A percentile compares a stretch with the other conserved stretches of the same genome.
Evolutionary conservation across 2,113 vertebrate genomes (phyloP).

Genomic region (Bungarus multicinctus): DNA sequence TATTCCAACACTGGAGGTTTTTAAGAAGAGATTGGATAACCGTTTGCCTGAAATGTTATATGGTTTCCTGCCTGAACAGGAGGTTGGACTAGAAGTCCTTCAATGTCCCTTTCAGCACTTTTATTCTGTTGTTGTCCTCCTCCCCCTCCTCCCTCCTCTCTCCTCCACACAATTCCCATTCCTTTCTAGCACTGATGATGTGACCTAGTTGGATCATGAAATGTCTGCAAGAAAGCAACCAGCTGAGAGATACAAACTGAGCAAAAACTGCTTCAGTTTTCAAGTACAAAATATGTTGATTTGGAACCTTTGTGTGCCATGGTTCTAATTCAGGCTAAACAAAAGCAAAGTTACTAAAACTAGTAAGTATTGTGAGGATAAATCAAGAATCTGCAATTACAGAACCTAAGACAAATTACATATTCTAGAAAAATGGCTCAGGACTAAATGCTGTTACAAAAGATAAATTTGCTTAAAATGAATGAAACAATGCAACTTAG

Average conservation of each 20-base stretch:
- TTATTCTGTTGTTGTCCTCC: not conserved
- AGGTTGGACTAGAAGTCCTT: not conserved
- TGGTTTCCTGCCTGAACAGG: not conserved
- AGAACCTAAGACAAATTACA: not conserved
- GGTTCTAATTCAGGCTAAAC: not conserved
- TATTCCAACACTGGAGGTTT: not conserved
- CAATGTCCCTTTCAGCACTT: not conserved
- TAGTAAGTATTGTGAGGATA: not conserved
- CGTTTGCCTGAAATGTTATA: not conserved
- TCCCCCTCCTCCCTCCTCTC: not conserved
- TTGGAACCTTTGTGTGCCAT: not conserved
- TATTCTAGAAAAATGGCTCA: not conserved
- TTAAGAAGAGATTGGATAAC: not conserved
- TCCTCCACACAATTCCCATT: not conserved
- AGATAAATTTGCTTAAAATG: not conserved
- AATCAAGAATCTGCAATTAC: not conserved
- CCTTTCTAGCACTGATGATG: not conserved
- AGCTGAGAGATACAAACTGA: not conserved
- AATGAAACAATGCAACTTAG: not conserved
- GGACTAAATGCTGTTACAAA: not conserved
- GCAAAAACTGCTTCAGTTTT: not conserved
- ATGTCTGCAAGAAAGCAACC: not conserved
- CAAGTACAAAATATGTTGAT: not conserved
- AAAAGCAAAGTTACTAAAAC: not conserved
- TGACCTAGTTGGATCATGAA: not conserved